phyloP scores from a whole-genome alignment of 2,113 vertebrate species.

The Lophura nycthemera region DNA sequence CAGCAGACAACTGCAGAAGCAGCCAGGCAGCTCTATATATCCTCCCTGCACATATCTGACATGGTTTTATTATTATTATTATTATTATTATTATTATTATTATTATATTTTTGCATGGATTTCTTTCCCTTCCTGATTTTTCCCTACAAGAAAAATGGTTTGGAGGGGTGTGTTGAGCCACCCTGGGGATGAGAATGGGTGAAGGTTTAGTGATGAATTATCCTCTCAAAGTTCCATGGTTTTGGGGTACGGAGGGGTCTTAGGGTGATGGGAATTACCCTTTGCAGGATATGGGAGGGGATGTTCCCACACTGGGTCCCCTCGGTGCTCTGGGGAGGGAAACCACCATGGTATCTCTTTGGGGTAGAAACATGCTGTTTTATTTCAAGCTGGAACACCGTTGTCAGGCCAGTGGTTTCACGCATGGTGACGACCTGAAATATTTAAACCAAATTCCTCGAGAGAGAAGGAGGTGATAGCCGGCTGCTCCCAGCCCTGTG shows the following conservation, averaged over 20 bases:
- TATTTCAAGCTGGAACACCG: neutral
- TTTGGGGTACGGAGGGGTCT: neutral
- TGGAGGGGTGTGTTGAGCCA: neutral
- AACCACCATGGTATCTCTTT: neutral
- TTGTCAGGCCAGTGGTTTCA: neutral
- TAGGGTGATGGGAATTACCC: neutral
- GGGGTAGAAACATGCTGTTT: neutral
- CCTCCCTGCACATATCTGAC: neutral
- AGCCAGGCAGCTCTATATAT: neutral
- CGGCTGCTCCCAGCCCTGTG: neutral
- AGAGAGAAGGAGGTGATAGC: neutral
- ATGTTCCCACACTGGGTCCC: neutral
- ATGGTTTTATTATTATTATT: no score
- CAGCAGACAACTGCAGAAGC: neutral
- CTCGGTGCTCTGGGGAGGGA: neutral
- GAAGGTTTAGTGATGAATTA: fast-evolving
- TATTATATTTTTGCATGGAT: neutral
- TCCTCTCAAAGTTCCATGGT: fast-evolving
- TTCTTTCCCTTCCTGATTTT: neutral
- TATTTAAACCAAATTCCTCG: neutral
- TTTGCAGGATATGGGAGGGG: neutral
- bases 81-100: neutral
- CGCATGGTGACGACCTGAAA: neutral
- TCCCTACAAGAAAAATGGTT: neutral
- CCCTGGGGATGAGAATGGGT: neutral